Conservation (phyloP, 2,113 vertebrate genomes). For the Zootoca vivipara region DNA sequence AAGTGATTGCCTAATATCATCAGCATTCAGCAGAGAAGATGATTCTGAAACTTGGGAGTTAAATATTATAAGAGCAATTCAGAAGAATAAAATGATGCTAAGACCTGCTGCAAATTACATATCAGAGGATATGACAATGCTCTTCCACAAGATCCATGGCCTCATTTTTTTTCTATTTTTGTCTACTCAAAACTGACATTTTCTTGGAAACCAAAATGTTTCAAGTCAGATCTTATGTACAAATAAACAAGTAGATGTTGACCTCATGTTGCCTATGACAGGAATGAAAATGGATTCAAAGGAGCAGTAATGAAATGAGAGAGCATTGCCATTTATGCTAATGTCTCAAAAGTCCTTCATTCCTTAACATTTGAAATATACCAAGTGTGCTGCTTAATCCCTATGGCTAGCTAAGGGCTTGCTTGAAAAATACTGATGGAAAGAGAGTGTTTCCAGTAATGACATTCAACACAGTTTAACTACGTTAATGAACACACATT, state of each 20-base stretch:
- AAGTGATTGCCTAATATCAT: neutral
- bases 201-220: neutral
- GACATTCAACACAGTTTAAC: neutral
- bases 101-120: neutral
- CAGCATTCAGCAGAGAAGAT: neutral
- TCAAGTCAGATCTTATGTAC: neutral
- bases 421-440: neutral
- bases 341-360: neutral
- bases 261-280: neutral
- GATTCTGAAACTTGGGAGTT: neutral
- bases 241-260: neutral
- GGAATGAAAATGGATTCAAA: neutral
- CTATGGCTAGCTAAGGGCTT: neutral
- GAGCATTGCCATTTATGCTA: neutral
- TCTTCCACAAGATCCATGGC: conserved; percentile 7
- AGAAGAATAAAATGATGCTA: neutral
- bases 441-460: neutral
- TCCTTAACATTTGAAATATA: neutral
- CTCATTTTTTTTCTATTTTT: conserved; percentile 1
- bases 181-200: conserved; percentile 2
- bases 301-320: neutral
- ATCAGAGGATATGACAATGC: neutral
- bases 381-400: neutral
- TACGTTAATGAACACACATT: neutral
- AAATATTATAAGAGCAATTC: neutral